Percentiles rank a stretch among this genome's conserved stretches.
phyloP scores from a whole-genome alignment of 2,797 vertebrate species.

The Decapterus maruadsi region DNA sequence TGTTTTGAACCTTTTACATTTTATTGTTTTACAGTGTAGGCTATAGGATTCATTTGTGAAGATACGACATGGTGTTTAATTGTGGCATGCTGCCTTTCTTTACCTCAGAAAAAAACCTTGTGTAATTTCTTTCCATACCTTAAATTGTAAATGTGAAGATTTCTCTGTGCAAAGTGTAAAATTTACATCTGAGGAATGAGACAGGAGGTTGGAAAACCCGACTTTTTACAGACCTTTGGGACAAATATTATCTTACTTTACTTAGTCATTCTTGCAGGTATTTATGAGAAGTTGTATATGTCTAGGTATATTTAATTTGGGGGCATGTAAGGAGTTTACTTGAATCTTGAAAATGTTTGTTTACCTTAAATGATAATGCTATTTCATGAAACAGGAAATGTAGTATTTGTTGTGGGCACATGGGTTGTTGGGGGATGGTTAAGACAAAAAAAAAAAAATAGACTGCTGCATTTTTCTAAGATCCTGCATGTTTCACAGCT shows the following conservation, averaged over 20 bases:
- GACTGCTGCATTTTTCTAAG: constrained; percentile 52
- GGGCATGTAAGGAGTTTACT: constrained; percentile 60
- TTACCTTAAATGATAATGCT: constrained; percentile 44
- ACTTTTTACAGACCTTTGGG: constrained; percentile 35
- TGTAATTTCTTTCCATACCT: constrained; percentile 28
- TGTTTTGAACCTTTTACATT: constrained; percentile 15
- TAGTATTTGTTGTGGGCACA: constrained; percentile 27
- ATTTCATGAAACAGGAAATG: constrained; percentile 24
- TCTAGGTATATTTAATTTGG: constrained; percentile 50
- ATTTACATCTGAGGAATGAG: not conserved
- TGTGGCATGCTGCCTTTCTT: constrained; percentile 71
- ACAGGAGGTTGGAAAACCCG: not conserved
- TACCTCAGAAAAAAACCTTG: constrained; percentile 48
- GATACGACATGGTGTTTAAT: constrained; percentile 35
- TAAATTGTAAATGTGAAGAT: constrained; percentile 35
- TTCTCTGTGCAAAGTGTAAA: constrained; percentile 9
- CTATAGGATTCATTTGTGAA: constrained; percentile 13
- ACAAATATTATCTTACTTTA: constrained; percentile 22
- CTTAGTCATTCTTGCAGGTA: constrained; percentile 26
- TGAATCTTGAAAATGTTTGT: constrained; percentile 67
- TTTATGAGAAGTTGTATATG: constrained; percentile 51
- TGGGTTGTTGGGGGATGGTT: constrained; percentile 16
- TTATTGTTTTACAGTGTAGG: constrained; percentile 28
- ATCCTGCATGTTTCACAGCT: constrained; percentile 58
- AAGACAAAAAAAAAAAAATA: constrained; percentile 14